Evolutionary conservation across 2,888 invertebrate genomes (phyloP).

Genomic region (Carcina quercana): DNA sequence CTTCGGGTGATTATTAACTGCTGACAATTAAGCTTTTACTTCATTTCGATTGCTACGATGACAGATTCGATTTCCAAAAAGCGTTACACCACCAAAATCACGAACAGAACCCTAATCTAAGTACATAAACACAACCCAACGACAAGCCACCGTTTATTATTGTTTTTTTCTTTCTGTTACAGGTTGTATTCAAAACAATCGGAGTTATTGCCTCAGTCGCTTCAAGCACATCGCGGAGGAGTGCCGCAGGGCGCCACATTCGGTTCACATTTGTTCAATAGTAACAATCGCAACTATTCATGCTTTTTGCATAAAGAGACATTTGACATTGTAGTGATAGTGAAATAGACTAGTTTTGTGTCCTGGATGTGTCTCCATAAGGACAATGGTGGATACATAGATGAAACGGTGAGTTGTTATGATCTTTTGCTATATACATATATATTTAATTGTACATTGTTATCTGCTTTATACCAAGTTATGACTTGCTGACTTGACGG

Average conservation of each 20-base stretch:
- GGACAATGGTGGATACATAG: conserved; percentile 56
- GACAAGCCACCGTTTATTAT: conserved; percentile 55
- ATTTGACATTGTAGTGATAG: conserved; percentile 23
- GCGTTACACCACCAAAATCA: conserved; percentile 26
- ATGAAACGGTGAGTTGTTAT: conserved; percentile 62
- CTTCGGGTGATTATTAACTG: too few relatives aligned
- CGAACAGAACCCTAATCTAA: conserved; percentile 22
- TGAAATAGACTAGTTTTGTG: conserved; percentile 19
- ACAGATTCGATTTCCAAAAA: conserved; percentile 11
- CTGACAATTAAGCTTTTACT: too few relatives aligned
- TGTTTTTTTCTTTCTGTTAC: conserved; percentile 69
- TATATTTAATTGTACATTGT: too few relatives aligned
- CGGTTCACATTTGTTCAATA: conserved; percentile 27
- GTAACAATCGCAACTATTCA: too few relatives aligned
- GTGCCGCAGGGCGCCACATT: conserved; percentile 46
- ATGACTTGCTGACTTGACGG: too few relatives aligned
- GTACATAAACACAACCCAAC: conserved; percentile 33
- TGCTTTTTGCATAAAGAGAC: too few relatives aligned
- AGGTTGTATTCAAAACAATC: conserved; percentile 71
- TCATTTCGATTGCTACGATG: too few relatives aligned
- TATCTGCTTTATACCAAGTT: too few relatives aligned
- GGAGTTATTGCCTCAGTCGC: conserved; percentile 46
- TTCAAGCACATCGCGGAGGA: conserved; percentile 39
- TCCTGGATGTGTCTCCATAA: conserved; percentile 68
- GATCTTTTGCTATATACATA: too few relatives aligned